Evolutionary conservation across 2,113 vertebrate genomes (phyloP), one percentile per base, ranked within the genome.

Genomic region (Notothenia rossii): DNA sequence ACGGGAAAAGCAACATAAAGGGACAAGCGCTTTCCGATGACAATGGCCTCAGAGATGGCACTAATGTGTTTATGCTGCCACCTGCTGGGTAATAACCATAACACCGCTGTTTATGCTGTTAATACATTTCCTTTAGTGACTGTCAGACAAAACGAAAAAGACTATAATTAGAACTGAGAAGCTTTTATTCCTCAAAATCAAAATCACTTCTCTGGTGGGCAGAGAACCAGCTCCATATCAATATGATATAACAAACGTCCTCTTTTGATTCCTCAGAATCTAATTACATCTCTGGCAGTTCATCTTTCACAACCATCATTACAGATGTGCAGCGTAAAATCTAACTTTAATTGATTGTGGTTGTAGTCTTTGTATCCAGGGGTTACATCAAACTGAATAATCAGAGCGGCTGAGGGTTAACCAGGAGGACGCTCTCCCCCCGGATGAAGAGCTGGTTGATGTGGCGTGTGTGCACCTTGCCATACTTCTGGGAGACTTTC

Each of bases 391-490:
- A 17, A 54, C n/a, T 1, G 10, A 51, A 36, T 17, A 2, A 7
- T 90, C 88, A 93, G 49, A 93, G 83, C 0, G 87, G 82, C 69
- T 93, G 94, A 5, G 97, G 94, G 85, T 98, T 97, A 10, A 99
- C 96, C 75, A 99, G 95, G 77, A 99, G 88, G n/a, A 99, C 92
- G 65, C 96, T 99, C 90, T 99, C 98, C 0, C 98, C 98, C 18
- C 98, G 94, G 84, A 99, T 98, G 76, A 99, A 99, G 45, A 99
- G 96, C 92, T 99, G 98, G 89, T 97, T 98, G 71, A 99, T 95
- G 82, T 99, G 98, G 1, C 98, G 96, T 4, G 92, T 97, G 66
- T 96, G 96, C 72, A 99, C 96, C 88, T 94, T 95, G 63, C 98
- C 97, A 48, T 98, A 98, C 10, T 13, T 60, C 63, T 93, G 87